Evolutionary conservation across 2,113 vertebrate species (phyloP).

Genomic region (Laticauda colubrina): DNA sequence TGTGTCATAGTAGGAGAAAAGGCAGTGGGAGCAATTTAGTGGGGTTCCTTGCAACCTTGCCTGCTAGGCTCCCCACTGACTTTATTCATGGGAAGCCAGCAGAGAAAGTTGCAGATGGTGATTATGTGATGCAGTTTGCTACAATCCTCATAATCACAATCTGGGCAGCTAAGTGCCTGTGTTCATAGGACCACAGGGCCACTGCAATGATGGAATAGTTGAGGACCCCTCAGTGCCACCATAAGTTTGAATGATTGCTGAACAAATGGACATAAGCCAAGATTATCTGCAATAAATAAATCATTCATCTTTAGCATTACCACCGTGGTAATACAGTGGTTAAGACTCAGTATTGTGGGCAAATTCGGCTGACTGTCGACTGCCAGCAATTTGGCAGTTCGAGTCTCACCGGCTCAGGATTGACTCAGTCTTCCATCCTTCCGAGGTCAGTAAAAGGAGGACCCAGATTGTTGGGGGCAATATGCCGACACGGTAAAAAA

Average conservation of each 20-base stretch:
- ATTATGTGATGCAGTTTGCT: neutral
- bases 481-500: neutral
- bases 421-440: neutral
- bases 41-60: neutral
- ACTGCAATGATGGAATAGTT: neutral
- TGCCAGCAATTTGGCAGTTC: neutral
- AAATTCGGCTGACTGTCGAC: neutral
- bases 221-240: neutral
- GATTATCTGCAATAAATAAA: neutral
- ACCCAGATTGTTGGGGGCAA: neutral
- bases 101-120: neutral
- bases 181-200: neutral
- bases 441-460: neutral
- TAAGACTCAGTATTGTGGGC: neutral
- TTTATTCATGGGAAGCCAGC: neutral
- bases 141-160: neutral
- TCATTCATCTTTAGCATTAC: neutral
- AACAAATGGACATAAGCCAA: neutral
- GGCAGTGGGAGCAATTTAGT: neutral
- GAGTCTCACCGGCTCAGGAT: neutral
- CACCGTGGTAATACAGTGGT: fast-evolving
- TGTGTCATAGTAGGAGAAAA: neutral
- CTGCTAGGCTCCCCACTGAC: neutral
- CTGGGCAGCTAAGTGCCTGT: neutral
- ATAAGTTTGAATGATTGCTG: neutral